Evolutionary conservation across 2,797 vertebrate genomes (phyloP).

Genomic region (Hydrolagus colliei): DNA sequence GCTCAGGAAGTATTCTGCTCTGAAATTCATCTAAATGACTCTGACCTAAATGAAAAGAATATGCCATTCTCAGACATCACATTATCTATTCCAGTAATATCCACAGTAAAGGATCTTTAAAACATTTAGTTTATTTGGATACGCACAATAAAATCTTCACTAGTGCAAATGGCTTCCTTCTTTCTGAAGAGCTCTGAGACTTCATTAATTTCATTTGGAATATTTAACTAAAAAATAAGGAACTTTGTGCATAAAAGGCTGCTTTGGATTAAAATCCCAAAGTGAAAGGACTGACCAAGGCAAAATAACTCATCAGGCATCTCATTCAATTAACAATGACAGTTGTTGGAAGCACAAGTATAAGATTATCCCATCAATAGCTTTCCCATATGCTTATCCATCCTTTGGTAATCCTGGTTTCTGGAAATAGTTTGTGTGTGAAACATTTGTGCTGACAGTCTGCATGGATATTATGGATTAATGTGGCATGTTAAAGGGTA

Average conservation of each 20-base stretch:
- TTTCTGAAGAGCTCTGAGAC: no score
- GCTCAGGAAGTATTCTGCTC: not conserved
- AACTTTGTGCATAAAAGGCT: no score
- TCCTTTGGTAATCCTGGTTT: not conserved
- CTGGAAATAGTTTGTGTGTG: not conserved
- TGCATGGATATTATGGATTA: not conserved
- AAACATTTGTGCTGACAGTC: not conserved
- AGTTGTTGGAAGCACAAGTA: no score
- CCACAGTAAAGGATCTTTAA: not conserved
- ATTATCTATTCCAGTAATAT: not conserved
- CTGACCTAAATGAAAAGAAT: not conserved
- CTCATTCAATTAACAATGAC: no score
- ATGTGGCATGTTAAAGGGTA: not conserved
- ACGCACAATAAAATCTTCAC: not conserved
- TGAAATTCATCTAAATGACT: not conserved
- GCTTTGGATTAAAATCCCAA: no score
- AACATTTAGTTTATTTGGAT: not conserved
- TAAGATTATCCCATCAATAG: no score
- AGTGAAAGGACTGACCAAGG: no score
- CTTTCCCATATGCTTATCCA: not conserved
- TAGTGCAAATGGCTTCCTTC: not conserved
- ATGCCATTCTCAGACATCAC: not conserved
- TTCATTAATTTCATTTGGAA: no score
- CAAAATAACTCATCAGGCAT: no score
- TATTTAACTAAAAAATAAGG: no score